Evolutionary conservation across 2,888 invertebrate species (phyloP).

Genomic region (Yponomeuta cagnagella): DNA sequence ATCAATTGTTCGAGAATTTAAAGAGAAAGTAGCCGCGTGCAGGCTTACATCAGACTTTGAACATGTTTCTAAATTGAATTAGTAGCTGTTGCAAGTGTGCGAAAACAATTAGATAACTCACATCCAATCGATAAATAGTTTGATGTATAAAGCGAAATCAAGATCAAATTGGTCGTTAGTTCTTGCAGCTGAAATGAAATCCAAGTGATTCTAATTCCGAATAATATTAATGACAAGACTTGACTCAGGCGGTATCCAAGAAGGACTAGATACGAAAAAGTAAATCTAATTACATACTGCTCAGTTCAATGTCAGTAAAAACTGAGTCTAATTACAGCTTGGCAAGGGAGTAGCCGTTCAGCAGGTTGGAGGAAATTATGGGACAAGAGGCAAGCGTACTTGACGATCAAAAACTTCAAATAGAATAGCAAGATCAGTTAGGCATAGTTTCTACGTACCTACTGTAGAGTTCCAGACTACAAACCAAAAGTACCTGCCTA

Average conservation of each 20-base stretch:
- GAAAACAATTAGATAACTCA: conserved; percentile 27
- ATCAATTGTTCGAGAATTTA: background rate
- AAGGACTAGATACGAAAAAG: background rate
- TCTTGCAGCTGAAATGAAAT: background rate
- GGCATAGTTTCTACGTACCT: background rate
- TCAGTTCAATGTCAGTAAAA: conserved; percentile 31
- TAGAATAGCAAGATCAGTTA: conserved; percentile 2
- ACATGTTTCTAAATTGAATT: conserved; percentile 7
- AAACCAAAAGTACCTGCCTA: background rate
- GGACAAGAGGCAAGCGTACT: conserved; percentile 22
- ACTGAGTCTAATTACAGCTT: conserved; percentile 56
- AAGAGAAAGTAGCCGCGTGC: background rate
- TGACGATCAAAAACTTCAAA: conserved; percentile 20
- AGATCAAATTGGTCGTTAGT: background rate
- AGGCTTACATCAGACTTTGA: background rate
- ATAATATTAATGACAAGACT: background rate
- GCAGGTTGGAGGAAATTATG: conserved; percentile 20
- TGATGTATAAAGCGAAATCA: background rate
- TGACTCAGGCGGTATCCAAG: background rate
- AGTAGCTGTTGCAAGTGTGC: conserved; percentile 21
- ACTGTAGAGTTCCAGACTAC: background rate
- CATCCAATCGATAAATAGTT: conserved; percentile 32
- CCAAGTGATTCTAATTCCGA: background rate
- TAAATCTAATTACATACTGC: conserved; percentile 28
- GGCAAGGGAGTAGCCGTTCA: conserved; percentile 39